Evolutionary conservation across 2,797 vertebrate genomes (phyloP).

Genomic region (Enteromius treurensis): DNA sequence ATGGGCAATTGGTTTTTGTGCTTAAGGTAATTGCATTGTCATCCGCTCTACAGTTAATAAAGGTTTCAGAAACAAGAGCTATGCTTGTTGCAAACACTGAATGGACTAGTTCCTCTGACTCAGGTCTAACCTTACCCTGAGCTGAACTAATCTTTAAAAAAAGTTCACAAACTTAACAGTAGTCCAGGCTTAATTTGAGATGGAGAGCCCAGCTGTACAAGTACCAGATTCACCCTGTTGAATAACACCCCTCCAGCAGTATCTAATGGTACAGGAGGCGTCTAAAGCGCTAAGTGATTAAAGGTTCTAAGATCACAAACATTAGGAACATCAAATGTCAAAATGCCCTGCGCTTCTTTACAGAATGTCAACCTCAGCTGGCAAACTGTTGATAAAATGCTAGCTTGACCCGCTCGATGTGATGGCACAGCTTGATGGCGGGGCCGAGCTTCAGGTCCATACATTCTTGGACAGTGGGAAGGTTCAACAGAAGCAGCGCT

Average conservation of each 20-base stretch:
- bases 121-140: slow-evolving; percentile 23
- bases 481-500: slow-evolving; percentile 93
- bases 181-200: slow-evolving; percentile 29
- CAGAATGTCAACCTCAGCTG: slow-evolving; percentile 73
- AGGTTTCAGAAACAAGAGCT: slow-evolving; percentile 52
- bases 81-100: slow-evolving; percentile 51
- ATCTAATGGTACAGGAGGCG: slow-evolving; percentile 16
- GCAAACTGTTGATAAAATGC: slow-evolving; percentile 99
- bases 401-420: slow-evolving; percentile 97
- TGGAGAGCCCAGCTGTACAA: slow-evolving; percentile 34
- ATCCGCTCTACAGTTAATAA: slow-evolving; percentile 60
- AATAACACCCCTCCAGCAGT: slow-evolving; percentile 32
- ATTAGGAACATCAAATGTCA: slow-evolving; percentile 29
- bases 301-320: slow-evolving; percentile 37
- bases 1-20: slow-evolving; percentile 72
- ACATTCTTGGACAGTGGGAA: slow-evolving; percentile 97
- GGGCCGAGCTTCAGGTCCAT: slow-evolving; percentile 98
- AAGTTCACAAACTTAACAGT: slow-evolving; percentile 21
- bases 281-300: slow-evolving; percentile 46
- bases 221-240: slow-evolving; percentile 41
- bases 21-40: slow-evolving; percentile 72
- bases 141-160: slow-evolving; percentile 21
- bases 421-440: slow-evolving; percentile 97
- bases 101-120: slow-evolving; percentile 5
- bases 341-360: neutral